Evolutionary conservation across 2,888 invertebrate species (phyloP), one percentile per base, ranked within the genome.

Genomic region (Drosophila bunnanda): DNA sequence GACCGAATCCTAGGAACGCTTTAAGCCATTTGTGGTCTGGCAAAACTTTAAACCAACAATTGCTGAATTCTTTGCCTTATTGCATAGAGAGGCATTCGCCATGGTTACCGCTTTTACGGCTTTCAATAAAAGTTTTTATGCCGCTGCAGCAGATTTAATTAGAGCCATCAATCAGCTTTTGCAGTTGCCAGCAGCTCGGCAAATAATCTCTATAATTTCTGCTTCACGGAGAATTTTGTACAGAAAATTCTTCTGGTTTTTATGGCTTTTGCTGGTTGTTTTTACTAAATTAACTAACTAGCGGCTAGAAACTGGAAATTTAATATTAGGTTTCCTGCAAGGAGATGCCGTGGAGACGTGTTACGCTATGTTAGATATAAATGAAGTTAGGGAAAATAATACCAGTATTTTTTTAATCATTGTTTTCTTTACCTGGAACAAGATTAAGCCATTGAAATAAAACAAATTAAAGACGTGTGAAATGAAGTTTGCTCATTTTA

Each of bases 111-210:
- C 62, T 75, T 80, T 85, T 79, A 80, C 71, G 61, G 80, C 75
- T 71, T 58, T 53, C 70, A 74, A 82, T 85, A 80, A 85, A 85
- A 77, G 74, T 82, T 85, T 77, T 79, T 58, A 77, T 77, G 67
- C 72, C 68, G 61, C 52, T 69, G 58, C 62, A 62, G 71, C 59
- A 57, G 55, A 79, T 77, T 75, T 80, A 85, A 85, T 85, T 80
- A 79, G 79, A 72, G 79, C 70, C 55, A 85, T 83, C 86, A 82
- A 82, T 82, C 80, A 85, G 80, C 64, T 79, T 65, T 57, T 54
- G 57, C 71, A 57, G 58, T 72, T 72, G 34, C 48, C 70, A 62
- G 67, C 69, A 75, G 44, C 32, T 54, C 44, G 22, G 28, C 77
- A 64, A 64, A 71, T 82, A 82, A 76, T 79, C 66, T 77, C 48